A percentile compares a stretch with the other conserved stretches of the same genome.
These are phyloP conservation scores for Yponomeuta plumbellus DNA, from an alignment of 2,888 invertebrate species.

Conservation along the genomic window DNA sequence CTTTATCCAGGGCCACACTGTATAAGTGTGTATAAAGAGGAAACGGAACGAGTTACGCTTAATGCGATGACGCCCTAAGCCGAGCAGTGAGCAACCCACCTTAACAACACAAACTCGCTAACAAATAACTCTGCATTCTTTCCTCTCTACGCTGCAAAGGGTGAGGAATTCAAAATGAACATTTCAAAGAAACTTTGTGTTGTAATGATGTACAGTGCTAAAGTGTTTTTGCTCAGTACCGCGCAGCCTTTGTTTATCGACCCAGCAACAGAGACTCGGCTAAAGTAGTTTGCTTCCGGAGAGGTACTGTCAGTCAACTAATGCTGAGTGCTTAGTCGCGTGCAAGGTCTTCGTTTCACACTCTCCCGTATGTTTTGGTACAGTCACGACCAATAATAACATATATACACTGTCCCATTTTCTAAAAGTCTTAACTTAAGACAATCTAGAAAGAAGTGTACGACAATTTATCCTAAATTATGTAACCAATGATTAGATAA, in stretches of 20 bases:
- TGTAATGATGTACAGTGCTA: conserved; percentile 2
- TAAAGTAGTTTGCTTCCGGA: neutral
- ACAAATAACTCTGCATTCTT: conserved; percentile 12
- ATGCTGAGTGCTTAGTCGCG: neutral
- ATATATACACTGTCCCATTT: too few relatives aligned
- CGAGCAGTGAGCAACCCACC: neutral
- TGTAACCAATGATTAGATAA: too few relatives aligned
- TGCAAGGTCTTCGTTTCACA: too few relatives aligned
- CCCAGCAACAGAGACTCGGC: neutral
- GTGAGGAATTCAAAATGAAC: neutral
- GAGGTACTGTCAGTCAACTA: neutral
- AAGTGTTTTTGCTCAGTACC: neutral
- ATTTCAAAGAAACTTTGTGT: conserved; percentile 5
- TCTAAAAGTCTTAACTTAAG: too few relatives aligned
- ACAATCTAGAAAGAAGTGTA: too few relatives aligned
- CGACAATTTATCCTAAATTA: too few relatives aligned
- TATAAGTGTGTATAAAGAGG: too few relatives aligned
- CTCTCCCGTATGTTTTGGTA: too few relatives aligned
- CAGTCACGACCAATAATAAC: too few relatives aligned
- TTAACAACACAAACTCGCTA: neutral
- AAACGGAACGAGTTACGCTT: neutral
- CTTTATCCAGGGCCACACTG: too few relatives aligned
- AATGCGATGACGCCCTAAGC: neutral
- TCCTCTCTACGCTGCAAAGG: conserved; percentile 4
- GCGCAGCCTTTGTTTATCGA: neutral